A percentile compares a stretch with the other conserved stretches of the same genome.
Evolutionary conservation across 2,113 vertebrate genomes (phyloP).

Genomic region (Nestor notabilis): DNA sequence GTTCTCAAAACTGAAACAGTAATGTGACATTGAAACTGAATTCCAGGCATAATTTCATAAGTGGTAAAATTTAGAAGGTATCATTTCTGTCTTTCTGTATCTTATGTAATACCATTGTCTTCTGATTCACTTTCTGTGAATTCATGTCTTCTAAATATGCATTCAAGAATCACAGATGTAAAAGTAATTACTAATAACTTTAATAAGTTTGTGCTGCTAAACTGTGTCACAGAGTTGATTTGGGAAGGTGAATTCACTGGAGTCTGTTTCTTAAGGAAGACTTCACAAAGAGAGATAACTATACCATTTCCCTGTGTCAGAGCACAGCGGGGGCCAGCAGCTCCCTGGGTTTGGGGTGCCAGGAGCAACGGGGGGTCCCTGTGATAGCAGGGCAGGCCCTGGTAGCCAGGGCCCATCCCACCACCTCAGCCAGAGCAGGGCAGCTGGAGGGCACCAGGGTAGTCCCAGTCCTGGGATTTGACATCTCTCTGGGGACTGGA

Average conservation of each 20-base stretch:
- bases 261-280: not conserved
- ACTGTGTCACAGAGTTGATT: not conserved
- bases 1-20: not conserved
- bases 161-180: not conserved
- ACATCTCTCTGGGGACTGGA: not conserved
- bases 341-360: not conserved
- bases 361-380: accelerated
- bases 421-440: not conserved
- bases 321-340: not conserved
- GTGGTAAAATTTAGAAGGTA: not conserved
- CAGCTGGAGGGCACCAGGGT: not conserved
- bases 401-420: not conserved
- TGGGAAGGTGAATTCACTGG: not conserved
- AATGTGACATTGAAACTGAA: not conserved
- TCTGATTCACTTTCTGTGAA: not conserved
- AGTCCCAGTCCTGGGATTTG: not conserved
- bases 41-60: not conserved
- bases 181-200: not conserved
- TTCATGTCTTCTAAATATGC: not conserved
- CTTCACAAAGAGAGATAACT: not conserved
- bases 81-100: not conserved
- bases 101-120: not conserved
- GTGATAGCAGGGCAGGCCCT: no score
- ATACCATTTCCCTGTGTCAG: not conserved
- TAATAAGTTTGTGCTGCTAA: not conserved